Evolutionary conservation across 2,113 vertebrate genomes (phyloP).

Genomic region (Nanorana parkeri): DNA sequence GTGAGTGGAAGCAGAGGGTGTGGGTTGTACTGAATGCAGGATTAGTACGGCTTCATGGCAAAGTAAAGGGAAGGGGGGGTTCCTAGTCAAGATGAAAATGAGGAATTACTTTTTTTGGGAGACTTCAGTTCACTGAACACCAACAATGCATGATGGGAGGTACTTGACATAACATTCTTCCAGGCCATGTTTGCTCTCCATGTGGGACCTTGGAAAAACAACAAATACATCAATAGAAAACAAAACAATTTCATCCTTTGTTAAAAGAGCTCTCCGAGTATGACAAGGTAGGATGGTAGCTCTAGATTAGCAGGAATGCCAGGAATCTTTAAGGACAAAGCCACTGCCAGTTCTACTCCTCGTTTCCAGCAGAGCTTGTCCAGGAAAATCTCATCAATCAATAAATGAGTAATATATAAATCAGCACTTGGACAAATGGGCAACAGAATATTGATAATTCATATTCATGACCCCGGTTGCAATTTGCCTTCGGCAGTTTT

Average conservation of each 20-base stretch:
- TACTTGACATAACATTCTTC: conserved; percentile 97
- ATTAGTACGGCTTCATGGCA: conserved; percentile 83
- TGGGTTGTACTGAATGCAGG: conserved; percentile 79
- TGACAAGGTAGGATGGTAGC: conserved; percentile 46
- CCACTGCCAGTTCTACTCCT: not conserved
- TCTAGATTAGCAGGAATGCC: conserved; percentile 32
- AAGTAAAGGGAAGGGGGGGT: conserved; percentile 80
- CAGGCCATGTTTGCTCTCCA: conserved; percentile 88
- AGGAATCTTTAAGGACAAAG: conserved; percentile 32
- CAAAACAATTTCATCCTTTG: conserved; percentile 79
- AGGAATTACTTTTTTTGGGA: conserved; percentile 90
- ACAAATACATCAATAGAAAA: conserved; percentile 74
- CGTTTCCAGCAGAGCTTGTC: not conserved
- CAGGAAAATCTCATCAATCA: not conserved
- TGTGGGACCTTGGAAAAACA: conserved; percentile 77
- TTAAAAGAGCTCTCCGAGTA: conserved; percentile 22
- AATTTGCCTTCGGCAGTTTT: not conserved
- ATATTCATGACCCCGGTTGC: not conserved
- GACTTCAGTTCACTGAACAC: conserved; percentile 91
- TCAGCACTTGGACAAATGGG: not conserved
- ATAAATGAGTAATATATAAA: not conserved
- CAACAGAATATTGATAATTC: not conserved
- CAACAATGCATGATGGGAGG: conserved; percentile 94
- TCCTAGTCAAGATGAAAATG: conserved; percentile 88
- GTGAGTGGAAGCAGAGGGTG: conserved; percentile 76